Percentiles rank a stretch among this genome's conserved stretches.
These are phyloP conservation scores for Mustelus asterias DNA, from an alignment of 2,113 vertebrate species.

Conservation along the genomic window DNA sequence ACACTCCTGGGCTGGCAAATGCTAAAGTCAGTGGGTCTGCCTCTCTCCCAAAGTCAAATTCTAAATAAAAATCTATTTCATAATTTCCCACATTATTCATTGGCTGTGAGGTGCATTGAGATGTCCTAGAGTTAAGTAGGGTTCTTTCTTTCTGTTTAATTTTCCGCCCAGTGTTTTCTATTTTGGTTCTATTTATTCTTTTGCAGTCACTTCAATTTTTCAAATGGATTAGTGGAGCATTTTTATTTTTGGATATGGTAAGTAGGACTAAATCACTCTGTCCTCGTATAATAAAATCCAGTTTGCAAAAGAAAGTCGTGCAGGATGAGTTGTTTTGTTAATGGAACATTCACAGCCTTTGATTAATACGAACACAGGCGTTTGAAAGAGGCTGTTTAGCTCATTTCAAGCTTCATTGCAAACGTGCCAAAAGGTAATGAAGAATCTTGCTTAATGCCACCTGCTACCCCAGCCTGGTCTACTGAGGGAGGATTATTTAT, in stretches of 20 bases:
- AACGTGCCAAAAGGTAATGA: slow-evolving; percentile 43
- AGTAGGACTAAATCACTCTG: not conserved
- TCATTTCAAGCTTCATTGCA: slow-evolving; percentile 27
- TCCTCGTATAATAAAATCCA: not conserved
- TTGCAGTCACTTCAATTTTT: not conserved
- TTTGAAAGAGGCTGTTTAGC: not conserved
- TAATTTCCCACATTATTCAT: not conserved
- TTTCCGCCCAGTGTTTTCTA: not conserved
- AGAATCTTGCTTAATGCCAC: slow-evolving; percentile 42
- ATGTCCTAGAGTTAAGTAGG: not conserved
- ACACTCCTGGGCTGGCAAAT: no score
- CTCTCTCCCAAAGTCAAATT: not conserved
- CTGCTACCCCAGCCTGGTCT: slow-evolving; percentile 38
- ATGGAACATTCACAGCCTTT: not conserved
- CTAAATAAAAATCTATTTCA: not conserved
- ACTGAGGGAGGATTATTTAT: slow-evolving; percentile 47
- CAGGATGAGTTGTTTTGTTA: not conserved
- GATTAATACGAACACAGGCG: not conserved
- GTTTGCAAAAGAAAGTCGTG: not conserved
- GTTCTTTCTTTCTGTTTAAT: not conserved
- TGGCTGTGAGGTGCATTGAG: not conserved
- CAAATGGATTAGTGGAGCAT: not conserved
- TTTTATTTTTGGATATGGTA: not conserved
- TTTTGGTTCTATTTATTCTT: not conserved
- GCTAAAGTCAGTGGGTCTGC: not conserved